Percentiles rank a stretch among this genome's conserved stretches.
Evolutionary conservation across 2,113 vertebrate genomes (phyloP).

Genomic region (Chloebia gouldiae): DNA sequence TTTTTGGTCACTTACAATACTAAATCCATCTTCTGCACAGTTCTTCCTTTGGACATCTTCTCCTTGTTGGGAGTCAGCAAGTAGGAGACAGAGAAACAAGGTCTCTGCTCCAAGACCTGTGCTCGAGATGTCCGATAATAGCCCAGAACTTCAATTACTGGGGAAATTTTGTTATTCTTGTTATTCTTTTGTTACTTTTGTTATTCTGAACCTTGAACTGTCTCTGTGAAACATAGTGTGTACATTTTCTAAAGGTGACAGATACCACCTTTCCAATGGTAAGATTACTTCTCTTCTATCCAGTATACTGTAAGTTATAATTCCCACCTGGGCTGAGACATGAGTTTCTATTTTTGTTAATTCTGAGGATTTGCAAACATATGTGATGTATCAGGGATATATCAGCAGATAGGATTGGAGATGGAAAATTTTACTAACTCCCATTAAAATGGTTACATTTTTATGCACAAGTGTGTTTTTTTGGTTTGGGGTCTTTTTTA

Average conservation of each 20-base stretch:
- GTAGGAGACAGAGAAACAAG: neutral
- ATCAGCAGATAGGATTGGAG: neutral
- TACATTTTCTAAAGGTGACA: neutral
- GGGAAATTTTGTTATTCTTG: neutral
- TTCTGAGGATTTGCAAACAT: neutral
- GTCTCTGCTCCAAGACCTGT: neutral
- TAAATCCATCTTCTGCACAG: neutral
- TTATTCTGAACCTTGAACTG: neutral
- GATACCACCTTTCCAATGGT: neutral
- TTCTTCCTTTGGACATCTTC: neutral
- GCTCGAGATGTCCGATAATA: neutral
- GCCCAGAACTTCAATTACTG: neutral
- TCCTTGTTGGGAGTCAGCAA: neutral
- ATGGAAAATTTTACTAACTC: neutral
- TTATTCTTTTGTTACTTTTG: too few species aligned
- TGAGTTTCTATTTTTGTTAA: neutral
- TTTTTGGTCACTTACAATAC: neutral
- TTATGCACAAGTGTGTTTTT: neutral
- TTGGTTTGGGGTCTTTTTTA: neutral
- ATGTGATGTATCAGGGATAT: fast-evolving
- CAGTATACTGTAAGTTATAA: neutral
- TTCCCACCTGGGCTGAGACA: neutral
- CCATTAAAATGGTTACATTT: neutral
- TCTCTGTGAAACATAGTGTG: neutral
- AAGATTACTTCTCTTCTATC: neutral